A percentile compares a stretch with the other conserved stretches of the same genome.
These are phyloP conservation scores for Aelia acuminata DNA, from an alignment of 2,888 invertebrate genomes.

Conservation along the genomic window DNA sequence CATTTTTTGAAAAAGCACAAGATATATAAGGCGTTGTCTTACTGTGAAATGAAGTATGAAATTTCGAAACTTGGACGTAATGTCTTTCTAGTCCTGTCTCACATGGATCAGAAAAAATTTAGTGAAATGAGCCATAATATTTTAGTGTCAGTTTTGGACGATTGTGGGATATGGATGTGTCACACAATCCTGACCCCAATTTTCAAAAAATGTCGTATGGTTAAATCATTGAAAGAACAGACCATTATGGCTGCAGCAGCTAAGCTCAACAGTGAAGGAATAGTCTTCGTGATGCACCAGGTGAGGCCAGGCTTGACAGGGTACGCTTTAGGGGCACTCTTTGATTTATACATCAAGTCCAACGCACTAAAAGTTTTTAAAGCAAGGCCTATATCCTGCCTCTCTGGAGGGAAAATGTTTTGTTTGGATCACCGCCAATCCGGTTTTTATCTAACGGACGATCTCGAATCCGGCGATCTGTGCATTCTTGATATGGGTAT, in stretches of 20 bases:
- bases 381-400: neutral
- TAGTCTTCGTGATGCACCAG: neutral
- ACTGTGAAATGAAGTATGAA: neutral
- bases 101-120: neutral
- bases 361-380: neutral
- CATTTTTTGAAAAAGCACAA: neutral
- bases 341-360: neutral
- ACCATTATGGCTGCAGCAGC: neutral
- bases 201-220: neutral
- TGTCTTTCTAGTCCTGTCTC: neutral
- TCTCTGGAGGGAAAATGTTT: neutral
- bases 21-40: neutral
- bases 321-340: neutral
- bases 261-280: neutral
- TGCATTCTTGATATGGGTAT: constrained; percentile 8
- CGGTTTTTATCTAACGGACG: neutral
- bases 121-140: neutral
- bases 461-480: neutral
- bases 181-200: neutral
- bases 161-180: neutral
- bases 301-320: neutral
- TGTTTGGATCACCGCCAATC: neutral
- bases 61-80: neutral
- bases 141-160: neutral
- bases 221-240: neutral